These are phyloP conservation scores for Margarornis squamiger DNA, from an alignment of 2,797 vertebrate genomes.

Conservation along the genomic window DNA sequence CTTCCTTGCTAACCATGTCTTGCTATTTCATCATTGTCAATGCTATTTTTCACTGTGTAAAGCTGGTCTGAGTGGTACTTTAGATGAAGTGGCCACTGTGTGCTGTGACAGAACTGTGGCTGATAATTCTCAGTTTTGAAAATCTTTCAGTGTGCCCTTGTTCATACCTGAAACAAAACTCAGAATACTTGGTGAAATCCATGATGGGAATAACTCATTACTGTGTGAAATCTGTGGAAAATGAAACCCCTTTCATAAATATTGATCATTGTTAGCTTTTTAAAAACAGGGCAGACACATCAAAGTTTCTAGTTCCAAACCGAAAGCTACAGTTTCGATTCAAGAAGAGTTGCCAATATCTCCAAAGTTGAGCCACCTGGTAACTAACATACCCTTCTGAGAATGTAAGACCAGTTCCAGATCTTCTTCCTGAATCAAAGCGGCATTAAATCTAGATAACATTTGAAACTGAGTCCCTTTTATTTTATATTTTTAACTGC, in stretches of 20 bases:
- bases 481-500: not conserved
- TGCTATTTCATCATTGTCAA: not conserved
- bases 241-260: not conserved
- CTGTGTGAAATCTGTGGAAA: not conserved
- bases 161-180: not conserved
- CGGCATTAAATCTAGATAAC: not conserved
- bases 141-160: not conserved
- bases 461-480: not conserved
- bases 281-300: not conserved
- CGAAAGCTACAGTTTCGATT: not conserved
- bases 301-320: not conserved
- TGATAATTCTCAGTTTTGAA: not conserved
- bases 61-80: not conserved
- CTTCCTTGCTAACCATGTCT: not conserved
- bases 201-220: not conserved
- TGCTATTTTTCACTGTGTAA: not conserved
- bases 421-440: not conserved
- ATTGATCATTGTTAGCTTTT: not conserved
- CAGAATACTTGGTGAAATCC: not conserved
- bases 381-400: not conserved
- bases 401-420: not conserved
- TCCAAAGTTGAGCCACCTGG: not conserved
- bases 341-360: not conserved
- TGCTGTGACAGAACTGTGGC: not conserved
- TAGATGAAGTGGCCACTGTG: not conserved